Evolutionary conservation across 1,140 invertebrate species (phyloP).

Genomic region (Mactra quadrangularis): DNA sequence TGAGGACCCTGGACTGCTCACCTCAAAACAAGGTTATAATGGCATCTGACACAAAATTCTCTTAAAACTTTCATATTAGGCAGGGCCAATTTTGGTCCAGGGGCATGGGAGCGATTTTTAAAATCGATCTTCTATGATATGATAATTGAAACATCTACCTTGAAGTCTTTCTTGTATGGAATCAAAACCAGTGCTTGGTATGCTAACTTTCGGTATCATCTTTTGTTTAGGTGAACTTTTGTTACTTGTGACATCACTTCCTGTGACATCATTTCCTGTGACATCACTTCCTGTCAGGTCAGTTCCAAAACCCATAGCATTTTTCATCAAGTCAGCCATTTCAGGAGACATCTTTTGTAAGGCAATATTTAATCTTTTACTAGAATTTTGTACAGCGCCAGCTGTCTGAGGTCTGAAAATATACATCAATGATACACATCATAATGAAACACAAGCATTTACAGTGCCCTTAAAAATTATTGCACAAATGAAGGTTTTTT

Average conservation of each 20-base stretch:
- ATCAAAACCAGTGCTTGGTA: slow-evolving; percentile 14
- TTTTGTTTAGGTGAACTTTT: background rate
- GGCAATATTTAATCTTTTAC: slow-evolving; percentile 65
- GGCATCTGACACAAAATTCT: too few species aligned
- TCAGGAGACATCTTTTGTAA: slow-evolving; percentile 71
- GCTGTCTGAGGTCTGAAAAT: slow-evolving; percentile 70
- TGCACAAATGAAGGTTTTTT: too few species aligned
- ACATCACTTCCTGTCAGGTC: background rate
- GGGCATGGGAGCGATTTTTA: too few species aligned
- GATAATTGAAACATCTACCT: too few species aligned
- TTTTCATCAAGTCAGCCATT: slow-evolving; percentile 64
- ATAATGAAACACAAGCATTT: background rate
- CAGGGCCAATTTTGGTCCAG: too few species aligned
- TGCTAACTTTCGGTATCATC: background rate
- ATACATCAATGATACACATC: background rate
- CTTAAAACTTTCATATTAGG: too few species aligned
- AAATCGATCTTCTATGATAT: too few species aligned
- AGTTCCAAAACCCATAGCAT: slow-evolving; percentile 59
- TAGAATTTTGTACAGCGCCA: slow-evolving; percentile 35
- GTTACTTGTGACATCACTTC: background rate
- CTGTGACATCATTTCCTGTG: background rate
- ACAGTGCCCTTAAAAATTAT: too few species aligned
- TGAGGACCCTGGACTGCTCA: too few species aligned
- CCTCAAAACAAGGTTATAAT: too few species aligned
- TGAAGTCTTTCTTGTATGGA: slow-evolving; percentile 41